Base-by-base conservation (phyloP, 2,797 vertebrate genomes). In the Ptychadena robeensis region DNA sequence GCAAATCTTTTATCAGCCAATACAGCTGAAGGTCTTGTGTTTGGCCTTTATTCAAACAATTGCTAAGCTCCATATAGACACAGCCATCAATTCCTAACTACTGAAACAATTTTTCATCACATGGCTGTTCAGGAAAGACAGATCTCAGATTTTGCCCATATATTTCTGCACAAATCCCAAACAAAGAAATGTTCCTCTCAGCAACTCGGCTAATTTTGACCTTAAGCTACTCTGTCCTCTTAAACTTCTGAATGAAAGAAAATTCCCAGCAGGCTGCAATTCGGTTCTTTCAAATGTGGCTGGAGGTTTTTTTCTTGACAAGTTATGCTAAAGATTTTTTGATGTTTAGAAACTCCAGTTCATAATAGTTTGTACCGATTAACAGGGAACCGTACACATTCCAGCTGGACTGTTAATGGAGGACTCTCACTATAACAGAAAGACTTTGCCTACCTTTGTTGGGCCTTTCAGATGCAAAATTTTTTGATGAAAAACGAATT, bases 61-160 rank as follows among this genome's bases (percentile, higher is more conserved):
- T 61, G 59, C 59, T 61, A 61, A 61, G 59, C n/a, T 10, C 27
- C 11, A 61, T 61, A 61, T 28, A 61, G 59, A 9, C 59, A 61
- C 27, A 61, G 28, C 59, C 10, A 25, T 61, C n/a, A 61, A 28
- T 25, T 61, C 25, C 25, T 61, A 9, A n/a, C 27, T 28, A 61
- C 59, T 61, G 59, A 61, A 61, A 61, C 59, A 61, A 27, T 61
- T 61, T 61, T 25, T 61, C 59, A 61, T 61, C 59, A 61, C 59
- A 27, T 28, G 27, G 59, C 59, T 28, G 18, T 61, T 61, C 59
- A 11, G 11, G 10, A 14, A 28, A 61, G 59, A 61, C 59, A 61
- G 59, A 61, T 61, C 10, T 61, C 59, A 61, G 25, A 61, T 61
- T 28, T 10, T 61, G 59, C 59, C 27, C 28, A 25, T 28, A 9